Base-by-base conservation (phyloP, 2,797 vertebrate species). In the Megaceryle alcyon region DNA sequence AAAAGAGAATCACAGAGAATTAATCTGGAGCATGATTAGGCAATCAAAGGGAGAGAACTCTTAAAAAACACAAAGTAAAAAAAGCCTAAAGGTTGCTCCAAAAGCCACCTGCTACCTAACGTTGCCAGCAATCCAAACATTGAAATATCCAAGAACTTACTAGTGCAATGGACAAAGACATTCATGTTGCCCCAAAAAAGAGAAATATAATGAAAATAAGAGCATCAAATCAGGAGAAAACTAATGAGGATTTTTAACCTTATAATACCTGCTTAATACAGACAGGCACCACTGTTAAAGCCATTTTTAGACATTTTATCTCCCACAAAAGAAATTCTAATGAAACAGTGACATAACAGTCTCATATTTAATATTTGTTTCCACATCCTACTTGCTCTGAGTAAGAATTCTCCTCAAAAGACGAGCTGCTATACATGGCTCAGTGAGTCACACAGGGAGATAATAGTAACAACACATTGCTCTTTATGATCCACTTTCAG, bases 351-450 rank as follows among this genome's bases (percentile, higher is more conserved):
- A 91, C 81, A 75, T 86, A 92, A 87, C 31, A 71, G 84, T 41
- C 90, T 95, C 86, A 94, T 76, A 76, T 86, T 21, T 77, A 71
- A 26, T 23, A 90, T 92, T 90, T 93, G 46, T 83, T 94, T 76
- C 87, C 76, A 54, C 92, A 89, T 88, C 29, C 82, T 85, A 92
- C 92, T 92, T 80, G 83, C 90, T 89, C 29, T 88, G 85, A 96
- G 95, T 95, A 96, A 94, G 92, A 96, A 93, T 94, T 80, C 93
- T 95, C 77, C 76, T 93, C 83, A 69, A 79, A 94, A 90, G 85
- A 94, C 1, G 35, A 90, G 92, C 82, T 90, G 84, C 89, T 97
- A 95, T 96, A 96, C 95, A 95, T 68, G 86, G 94, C 90, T 94
- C 88, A 44, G 79, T 97, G 96, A 97, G 84, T 97, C 97, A 97